Percentiles rank a stretch among this genome's conserved stretches.
Evolutionary conservation across 2,797 vertebrate genomes (phyloP).

Genomic region (Ceryle rudis): DNA sequence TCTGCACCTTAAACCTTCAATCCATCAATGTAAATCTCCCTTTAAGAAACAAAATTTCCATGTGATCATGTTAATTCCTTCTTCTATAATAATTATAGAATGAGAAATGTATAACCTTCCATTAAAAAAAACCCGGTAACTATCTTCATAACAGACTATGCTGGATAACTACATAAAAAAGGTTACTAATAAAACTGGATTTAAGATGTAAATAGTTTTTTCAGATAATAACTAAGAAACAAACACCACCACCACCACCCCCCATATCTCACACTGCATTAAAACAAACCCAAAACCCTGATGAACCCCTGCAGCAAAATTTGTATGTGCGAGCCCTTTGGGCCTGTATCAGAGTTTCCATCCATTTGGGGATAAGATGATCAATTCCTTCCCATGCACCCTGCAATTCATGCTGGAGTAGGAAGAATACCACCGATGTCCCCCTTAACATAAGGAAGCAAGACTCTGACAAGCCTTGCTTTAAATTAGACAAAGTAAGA

Average conservation of each 20-base stretch:
- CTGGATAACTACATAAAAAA: background rate
- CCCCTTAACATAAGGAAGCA: background rate
- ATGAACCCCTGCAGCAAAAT: background rate
- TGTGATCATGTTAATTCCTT: conserved; percentile 57
- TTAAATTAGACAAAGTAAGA: background rate
- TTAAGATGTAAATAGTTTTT: background rate
- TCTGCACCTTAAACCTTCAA: conserved; percentile 71
- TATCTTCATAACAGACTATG: background rate
- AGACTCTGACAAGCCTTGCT: background rate
- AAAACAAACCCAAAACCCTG: background rate
- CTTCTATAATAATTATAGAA: conserved; percentile 60
- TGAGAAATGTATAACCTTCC: conserved; percentile 42
- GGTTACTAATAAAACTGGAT: conserved; percentile 11
- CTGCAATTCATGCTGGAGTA: background rate
- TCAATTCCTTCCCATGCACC: background rate
- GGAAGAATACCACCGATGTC: background rate
- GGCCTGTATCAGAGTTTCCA: background rate
- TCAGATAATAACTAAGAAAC: background rate
- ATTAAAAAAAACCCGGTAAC: conserved; percentile 41
- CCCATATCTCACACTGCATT: background rate
- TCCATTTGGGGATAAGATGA: background rate
- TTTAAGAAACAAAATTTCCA: conserved; percentile 67
- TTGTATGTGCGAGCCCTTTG: rapidly evolving
- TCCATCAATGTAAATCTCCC: conserved; percentile 67
- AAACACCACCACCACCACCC: too few species aligned